A percentile compares a stretch with the other conserved stretches of the same genome.
Evolutionary conservation across 2,888 invertebrate genomes (phyloP).

Genomic region (Diarsia mendica): DNA sequence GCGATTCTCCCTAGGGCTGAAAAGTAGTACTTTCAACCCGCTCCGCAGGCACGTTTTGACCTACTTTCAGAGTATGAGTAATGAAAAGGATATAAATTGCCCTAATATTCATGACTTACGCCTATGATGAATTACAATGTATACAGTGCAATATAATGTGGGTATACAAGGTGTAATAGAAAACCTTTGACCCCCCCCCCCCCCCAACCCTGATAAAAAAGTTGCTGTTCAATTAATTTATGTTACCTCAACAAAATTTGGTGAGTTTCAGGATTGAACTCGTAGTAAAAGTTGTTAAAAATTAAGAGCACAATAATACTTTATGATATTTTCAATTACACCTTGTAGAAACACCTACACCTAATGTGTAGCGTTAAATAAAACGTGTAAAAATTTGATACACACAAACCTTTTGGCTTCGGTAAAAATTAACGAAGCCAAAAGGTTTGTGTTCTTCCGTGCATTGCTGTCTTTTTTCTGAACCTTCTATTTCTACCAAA

Average conservation of each 20-base stretch:
- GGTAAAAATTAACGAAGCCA: not conserved
- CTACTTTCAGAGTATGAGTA: no score
- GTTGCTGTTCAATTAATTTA: not conserved
- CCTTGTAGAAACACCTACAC: slow-evolving; percentile 8
- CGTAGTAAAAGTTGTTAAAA: not conserved
- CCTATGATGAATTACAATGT: slow-evolving; percentile 37
- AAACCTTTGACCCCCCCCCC: not conserved
- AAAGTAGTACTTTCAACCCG: no score
- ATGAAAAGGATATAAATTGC: not conserved
- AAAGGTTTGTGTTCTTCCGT: not conserved
- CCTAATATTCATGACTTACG: slow-evolving; percentile 29
- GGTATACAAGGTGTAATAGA: slow-evolving; percentile 4
- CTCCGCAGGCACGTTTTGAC: no score
- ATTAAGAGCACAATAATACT: not conserved
- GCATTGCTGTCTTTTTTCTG: not conserved
- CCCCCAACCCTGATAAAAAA: not conserved
- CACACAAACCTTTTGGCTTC: no score
- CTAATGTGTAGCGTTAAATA: slow-evolving; percentile 5
- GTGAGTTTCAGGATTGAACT: not conserved
- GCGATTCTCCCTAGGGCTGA: no score
- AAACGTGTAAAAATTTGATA: not conserved
- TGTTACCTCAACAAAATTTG: not conserved
- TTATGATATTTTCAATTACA: not conserved
- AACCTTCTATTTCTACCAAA: no score
- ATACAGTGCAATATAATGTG: slow-evolving; percentile 27